phyloP scores from a whole-genome alignment of 30 jellyfish, hydroid and myxozoan genomes.

The Aurelia aurita region DNA sequence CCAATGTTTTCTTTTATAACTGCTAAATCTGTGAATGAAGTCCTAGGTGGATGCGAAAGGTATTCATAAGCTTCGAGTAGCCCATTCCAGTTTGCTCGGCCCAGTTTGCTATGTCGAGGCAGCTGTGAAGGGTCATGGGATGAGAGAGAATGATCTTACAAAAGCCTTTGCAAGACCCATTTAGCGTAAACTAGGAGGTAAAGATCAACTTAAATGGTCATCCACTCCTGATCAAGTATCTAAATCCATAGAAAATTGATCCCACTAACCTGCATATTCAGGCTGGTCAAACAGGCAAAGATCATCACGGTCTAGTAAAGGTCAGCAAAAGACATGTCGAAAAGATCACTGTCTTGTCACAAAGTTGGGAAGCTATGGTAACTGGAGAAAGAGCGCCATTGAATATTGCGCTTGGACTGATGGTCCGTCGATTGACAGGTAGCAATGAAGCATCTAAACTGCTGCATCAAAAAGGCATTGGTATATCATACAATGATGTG shows the following conservation, averaged over 20 bases:
- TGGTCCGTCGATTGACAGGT: constrained; percentile 11
- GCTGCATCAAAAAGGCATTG: too few species aligned
- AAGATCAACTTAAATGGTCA: constrained; percentile 21
- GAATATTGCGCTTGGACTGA: constrained; percentile 21
- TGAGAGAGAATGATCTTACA: constrained; percentile 39
- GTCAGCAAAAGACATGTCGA: constrained; percentile 24
- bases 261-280: constrained; percentile 28
- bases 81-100: constrained; percentile 2
- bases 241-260: constrained; percentile 5
- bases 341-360: constrained; percentile 19
- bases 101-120: constrained; percentile 31
- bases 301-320: constrained; percentile 12
- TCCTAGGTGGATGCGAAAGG: too few species aligned
- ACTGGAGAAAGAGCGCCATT: constrained; percentile 1
- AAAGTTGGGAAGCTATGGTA: constrained; percentile 18
- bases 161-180: constrained; percentile 37
- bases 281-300: constrained; percentile 17
- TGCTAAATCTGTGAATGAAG: too few species aligned
- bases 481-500: constrained; percentile 25
- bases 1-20: too few species aligned
- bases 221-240: constrained; percentile 22
- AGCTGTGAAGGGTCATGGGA: constrained; percentile 31
- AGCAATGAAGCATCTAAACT: too few species aligned
- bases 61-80: too few species aligned
- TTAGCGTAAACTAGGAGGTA: constrained; percentile 22